Evolutionary conservation across 2,113 vertebrate genomes (phyloP), one percentile per base, ranked within the genome.

Genomic region (Lepus europaeus): DNA sequence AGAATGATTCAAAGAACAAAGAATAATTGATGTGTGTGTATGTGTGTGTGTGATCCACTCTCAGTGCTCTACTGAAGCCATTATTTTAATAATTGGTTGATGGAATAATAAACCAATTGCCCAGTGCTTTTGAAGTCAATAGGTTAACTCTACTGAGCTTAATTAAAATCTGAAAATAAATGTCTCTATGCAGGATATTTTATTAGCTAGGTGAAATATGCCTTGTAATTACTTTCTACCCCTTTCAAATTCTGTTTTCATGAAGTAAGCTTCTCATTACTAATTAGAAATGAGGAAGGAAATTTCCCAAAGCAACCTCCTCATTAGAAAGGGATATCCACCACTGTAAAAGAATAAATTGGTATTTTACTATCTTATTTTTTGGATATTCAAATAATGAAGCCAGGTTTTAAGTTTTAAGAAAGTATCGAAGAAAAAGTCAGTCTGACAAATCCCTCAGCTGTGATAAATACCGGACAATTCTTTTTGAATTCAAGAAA

Each of bases 101-200:
- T n/a, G 79, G 76, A 80, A 83, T 87, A 91, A 96, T 72, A 84
- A 78, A 94, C 56, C n/a, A 89, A 61, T 89, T 93, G 66, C 66
- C 85, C 69, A 68, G 49, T 82, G 76, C 83, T 96, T 86, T 94
- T 36, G 89, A 93, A 83, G 84, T 87, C 82, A 89, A 13, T 63
- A 94, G 66, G 93, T 96, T 97, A 96, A 81, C 68, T 72, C 92
- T 95, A 85, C 61, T 95, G 53, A 84, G 72, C 90, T 94, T 95
- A 97, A 97, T 96, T 97, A 96, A 95, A 91, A 95, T 91, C 73
- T 89, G 31, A 51, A 94, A 93, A 92, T 96, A 96, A 96, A 96
- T 91, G 66, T 63, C 61, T 87, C 3, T 87, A 51, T 56, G 69
- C 56, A 93, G 81, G 56, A 68, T 93, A 84, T 93, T 95, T 96